These are phyloP conservation scores for Piscicola geometra DNA, from an alignment of 2,888 invertebrate genomes.

Conservation along the genomic window DNA sequence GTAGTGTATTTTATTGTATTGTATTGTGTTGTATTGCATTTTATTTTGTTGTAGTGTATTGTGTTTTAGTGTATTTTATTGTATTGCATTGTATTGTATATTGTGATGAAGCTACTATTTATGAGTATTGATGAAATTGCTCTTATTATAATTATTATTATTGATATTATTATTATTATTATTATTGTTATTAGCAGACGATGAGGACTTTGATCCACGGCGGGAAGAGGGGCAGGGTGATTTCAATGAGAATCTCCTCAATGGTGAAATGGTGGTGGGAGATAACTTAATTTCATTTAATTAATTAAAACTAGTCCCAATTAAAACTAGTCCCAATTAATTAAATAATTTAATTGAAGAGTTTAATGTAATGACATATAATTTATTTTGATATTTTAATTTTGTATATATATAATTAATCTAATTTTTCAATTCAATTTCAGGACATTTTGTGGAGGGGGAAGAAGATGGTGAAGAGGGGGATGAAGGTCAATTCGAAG, in stretches of 20 bases:
- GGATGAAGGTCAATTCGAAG: slow-evolving; percentile 11
- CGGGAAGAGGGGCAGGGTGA: slow-evolving; percentile 4
- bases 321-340: too few species aligned
- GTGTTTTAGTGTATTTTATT: too few species aligned
- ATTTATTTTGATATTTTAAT: neutral
- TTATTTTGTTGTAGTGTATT: too few species aligned
- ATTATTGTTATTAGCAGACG: slow-evolving; percentile 3
- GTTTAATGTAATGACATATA: neutral
- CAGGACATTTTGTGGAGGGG: neutral
- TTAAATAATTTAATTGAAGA: neutral
- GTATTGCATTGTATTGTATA: too few species aligned
- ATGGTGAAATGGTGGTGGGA: too few species aligned
- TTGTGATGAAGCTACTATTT: too few species aligned
- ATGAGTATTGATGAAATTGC: too few species aligned
- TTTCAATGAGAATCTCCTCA: neutral
- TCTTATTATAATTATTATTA: too few species aligned
- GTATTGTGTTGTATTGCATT: too few species aligned
- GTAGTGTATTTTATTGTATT: too few species aligned
- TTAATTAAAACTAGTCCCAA: too few species aligned
- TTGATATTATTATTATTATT: neutral
- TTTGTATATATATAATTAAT: neutral
- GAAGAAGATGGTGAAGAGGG: slow-evolving; percentile 1
- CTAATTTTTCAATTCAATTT: neutral
- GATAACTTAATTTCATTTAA: too few species aligned
- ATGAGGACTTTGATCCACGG: slow-evolving; percentile 9